A percentile compares a stretch with the other conserved stretches of the same genome.
phyloP scores from a whole-genome alignment of 2,797 vertebrate genomes.

The Simalia tracyae region DNA sequence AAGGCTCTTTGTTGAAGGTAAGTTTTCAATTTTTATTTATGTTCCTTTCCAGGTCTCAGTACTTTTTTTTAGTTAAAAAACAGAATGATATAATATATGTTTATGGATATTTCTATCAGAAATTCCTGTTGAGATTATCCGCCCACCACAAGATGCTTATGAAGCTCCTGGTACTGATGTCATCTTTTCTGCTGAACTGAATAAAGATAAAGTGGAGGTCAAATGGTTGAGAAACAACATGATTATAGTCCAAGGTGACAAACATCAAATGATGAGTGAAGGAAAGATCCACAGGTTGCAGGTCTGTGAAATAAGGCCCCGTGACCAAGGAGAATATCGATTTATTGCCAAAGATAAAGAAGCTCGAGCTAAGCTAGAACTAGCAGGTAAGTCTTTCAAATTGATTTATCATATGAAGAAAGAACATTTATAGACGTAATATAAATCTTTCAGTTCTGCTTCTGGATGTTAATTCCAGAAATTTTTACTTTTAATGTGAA shows the following conservation, averaged over 20 bases:
- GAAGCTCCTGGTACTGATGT: conserved; percentile 90
- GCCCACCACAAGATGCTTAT: conserved; percentile 87
- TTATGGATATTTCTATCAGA: conserved; percentile 74
- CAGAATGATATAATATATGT: conserved; percentile 11
- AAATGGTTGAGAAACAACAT: conserved; percentile 98
- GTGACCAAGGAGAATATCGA: conserved; percentile 96
- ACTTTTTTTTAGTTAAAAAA: conserved; percentile 1
- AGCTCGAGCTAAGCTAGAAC: conserved; percentile 92
- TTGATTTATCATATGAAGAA: conserved; percentile 29
- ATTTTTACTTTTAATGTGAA: neutral
- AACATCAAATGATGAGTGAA: conserved; percentile 98
- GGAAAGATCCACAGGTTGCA: conserved; percentile 93
- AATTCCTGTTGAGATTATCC: conserved; percentile 92
- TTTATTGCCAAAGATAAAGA: conserved; percentile 97
- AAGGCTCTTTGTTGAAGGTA: conserved; percentile 95
- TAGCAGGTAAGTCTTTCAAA: conserved; percentile 83
- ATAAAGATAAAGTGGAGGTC: conserved; percentile 95
- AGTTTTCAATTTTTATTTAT: conserved; percentile 24
- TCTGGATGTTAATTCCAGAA: conserved; percentile 7
- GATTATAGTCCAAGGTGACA: conserved; percentile 94
- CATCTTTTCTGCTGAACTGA: conserved; percentile 91
- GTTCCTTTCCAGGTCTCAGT: conserved; percentile 23
- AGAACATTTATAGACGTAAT: neutral
- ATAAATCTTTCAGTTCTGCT: conserved; percentile 7
- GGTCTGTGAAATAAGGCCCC: conserved; percentile 91